Evolutionary conservation across 2,888 invertebrate genomes (phyloP).

Genomic region (Cremastinae sp.): DNA sequence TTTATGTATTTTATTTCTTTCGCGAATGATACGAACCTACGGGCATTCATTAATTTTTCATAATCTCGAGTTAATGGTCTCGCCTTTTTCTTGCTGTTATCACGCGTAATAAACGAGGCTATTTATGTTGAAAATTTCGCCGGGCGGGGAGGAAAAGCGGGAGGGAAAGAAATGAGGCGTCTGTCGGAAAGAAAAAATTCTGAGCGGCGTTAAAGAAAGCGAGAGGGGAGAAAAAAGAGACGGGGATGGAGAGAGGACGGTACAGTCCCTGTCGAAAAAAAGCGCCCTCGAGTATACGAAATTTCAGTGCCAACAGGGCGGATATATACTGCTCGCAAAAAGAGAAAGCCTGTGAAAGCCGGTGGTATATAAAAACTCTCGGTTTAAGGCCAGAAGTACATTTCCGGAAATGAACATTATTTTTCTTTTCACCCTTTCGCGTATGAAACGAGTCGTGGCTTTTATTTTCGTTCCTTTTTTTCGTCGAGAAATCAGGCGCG

Average conservation of each 20-base stretch:
- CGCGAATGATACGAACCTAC: not conserved
- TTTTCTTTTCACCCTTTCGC: slow-evolving; percentile 23
- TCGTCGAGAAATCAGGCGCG: slow-evolving; percentile 21
- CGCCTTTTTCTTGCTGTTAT: slow-evolving; percentile 1
- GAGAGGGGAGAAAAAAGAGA: not conserved
- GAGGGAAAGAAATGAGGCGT: not conserved
- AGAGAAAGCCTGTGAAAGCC: slow-evolving; percentile 22
- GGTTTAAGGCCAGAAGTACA: slow-evolving; percentile 36
- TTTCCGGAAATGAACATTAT: slow-evolving; percentile 51
- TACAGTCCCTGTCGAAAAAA: slow-evolving; percentile 26
- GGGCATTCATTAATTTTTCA: not conserved
- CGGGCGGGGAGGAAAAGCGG: slow-evolving; percentile 3
- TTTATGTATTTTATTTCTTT: too few relatives aligned
- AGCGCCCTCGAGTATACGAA: slow-evolving; percentile 25
- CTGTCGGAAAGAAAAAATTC: slow-evolving; percentile 41
- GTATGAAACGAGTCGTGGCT: slow-evolving; percentile 16
- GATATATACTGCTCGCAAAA: slow-evolving; percentile 18
- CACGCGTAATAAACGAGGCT: slow-evolving; percentile 42
- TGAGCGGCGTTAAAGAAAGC: not conserved
- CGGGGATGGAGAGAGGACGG: not conserved
- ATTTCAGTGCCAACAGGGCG: slow-evolving; percentile 21
- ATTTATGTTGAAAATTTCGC: slow-evolving; percentile 38
- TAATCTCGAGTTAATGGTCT: not conserved
- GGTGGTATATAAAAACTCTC: slow-evolving; percentile 36
- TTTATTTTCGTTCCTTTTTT: too few relatives aligned